Percentiles rank a stretch among this genome's conserved stretches.
Conservation (phyloP, 1,140 invertebrate species). For the Bombus picipes region DNA sequence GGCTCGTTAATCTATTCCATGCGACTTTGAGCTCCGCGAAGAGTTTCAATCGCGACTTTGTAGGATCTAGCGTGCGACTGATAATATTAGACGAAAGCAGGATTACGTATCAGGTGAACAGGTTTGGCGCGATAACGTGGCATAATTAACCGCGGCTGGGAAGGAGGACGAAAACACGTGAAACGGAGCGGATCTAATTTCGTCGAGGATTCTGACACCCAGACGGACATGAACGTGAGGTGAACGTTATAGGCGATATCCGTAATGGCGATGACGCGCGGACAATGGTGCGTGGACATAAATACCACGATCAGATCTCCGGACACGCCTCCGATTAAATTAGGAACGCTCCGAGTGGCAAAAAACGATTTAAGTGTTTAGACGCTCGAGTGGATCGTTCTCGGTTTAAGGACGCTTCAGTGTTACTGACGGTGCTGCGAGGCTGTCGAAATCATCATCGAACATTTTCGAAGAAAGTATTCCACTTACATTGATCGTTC, state of each 20-base stretch:
- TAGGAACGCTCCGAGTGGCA: constrained; percentile 62
- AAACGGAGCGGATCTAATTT: constrained; percentile 58
- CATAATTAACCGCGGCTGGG: constrained; percentile 30
- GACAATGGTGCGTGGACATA: constrained; percentile 67
- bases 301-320: constrained; percentile 67
- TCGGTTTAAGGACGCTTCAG: constrained; percentile 34
- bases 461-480: neutral
- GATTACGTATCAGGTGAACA: neutral
- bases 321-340: constrained; percentile 67
- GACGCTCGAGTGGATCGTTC: constrained; percentile 42
- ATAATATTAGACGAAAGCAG: neutral
- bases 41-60: no score
- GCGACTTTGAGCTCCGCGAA: no score
- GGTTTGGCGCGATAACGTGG: constrained; percentile 15
- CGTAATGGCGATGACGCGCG: constrained; percentile 65
- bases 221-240: constrained; percentile 50
- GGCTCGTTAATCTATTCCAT: no score
- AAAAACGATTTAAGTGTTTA: constrained; percentile 64
- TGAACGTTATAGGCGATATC: constrained; percentile 57
- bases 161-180: constrained; percentile 30
- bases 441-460: constrained; percentile 15
- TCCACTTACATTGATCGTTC: neutral
- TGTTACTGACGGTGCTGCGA: constrained; percentile 17
- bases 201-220: constrained; percentile 57
- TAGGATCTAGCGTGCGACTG: neutral